These are phyloP conservation scores for Hipposideros armiger DNA, from an alignment of 2,113 vertebrate genomes.

Conservation along the genomic window DNA sequence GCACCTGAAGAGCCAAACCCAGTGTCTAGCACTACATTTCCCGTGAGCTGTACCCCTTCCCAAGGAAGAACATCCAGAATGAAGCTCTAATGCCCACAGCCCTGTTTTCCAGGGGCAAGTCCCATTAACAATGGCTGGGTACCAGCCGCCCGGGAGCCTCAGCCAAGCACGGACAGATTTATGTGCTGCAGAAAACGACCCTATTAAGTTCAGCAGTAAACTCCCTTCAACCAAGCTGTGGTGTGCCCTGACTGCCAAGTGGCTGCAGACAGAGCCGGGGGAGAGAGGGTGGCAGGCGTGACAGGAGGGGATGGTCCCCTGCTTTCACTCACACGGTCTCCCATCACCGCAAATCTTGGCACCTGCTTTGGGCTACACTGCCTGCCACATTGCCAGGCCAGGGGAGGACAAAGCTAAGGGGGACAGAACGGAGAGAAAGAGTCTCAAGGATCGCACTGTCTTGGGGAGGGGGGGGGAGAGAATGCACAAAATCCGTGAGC, in stretches of 20 bases:
- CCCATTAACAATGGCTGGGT: not conserved
- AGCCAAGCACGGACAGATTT: slow-evolving; percentile 49
- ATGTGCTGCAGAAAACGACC: slow-evolving; percentile 69
- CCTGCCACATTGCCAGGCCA: not conserved
- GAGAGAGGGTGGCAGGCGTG: not conserved
- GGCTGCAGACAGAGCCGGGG: fast-evolving
- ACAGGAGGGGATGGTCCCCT: not conserved
- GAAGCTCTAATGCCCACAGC: not conserved
- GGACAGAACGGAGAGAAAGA: fast-evolving
- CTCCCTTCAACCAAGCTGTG: slow-evolving; percentile 39
- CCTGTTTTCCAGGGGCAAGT: slow-evolving; percentile 34
- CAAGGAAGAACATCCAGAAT: not conserved
- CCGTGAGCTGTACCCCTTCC: fast-evolving
- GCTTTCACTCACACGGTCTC: not conserved
- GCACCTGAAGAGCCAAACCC: not conserved
- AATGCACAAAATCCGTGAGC: fast-evolving
- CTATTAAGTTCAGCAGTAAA: slow-evolving; percentile 72
- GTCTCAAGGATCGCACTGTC: fast-evolving
- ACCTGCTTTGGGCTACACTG: fast-evolving
- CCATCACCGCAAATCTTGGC: fast-evolving
- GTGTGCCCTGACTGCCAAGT: slow-evolving; percentile 47
- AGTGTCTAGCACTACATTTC: not conserved
- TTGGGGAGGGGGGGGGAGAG: too few relatives aligned
- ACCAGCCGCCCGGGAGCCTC: slow-evolving; percentile 10
- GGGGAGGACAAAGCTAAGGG: fast-evolving